Evolutionary conservation across 1,140 invertebrate genomes (phyloP), one percentile per base, ranked within the genome.

Genomic region (Medauroidea extradentata): DNA sequence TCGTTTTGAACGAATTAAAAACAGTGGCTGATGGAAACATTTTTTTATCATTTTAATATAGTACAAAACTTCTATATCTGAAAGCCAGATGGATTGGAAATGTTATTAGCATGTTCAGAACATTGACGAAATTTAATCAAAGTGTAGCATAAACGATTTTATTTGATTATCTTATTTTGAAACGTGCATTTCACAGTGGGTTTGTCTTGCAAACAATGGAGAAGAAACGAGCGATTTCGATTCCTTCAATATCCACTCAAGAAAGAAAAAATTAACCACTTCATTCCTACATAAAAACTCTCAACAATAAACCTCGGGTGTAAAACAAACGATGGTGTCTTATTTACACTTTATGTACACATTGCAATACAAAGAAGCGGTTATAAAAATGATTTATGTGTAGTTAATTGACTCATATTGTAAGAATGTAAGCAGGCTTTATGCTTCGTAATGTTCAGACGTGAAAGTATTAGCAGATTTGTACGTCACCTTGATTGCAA

Each of bases 271-370:
- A 24, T n/a, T 50, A 50, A 50, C n/a, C 53, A 55, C 25, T 42
- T 50, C 27, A 25, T 50, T 14, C 27, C 27, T 50, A 23, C 27
- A 11, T 50, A 39, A 48, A 60, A 60, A 60, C 51, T 60, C 59
- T 67, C 64, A 67, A 67, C 66, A 67, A 67, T 65, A 60, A 64
- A 65, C 64, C 63, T 61, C 55, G 53, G 66, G 64, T 65, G 64
- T 60, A 67, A 67, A 65, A 67, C 64, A 67, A 65, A 67, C 59
- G 57, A 64, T 67, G 64, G 62, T 67, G 64, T 65, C 62, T 62
- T 65, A 65, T 67, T 65, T 65, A 65, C 64, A 67, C 65, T 67
- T 61, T 61, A 61, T 61, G 54, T 61, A 61, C 60, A 61, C 49
- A 46, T 52, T 61, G 60, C 60, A 61, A 61, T 61, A 61, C 60